Percentiles rank a stretch among this genome's conserved stretches.
These are phyloP conservation scores for Andrena bucephala DNA, from an alignment of 2,888 invertebrate species.

Conservation along the genomic window DNA sequence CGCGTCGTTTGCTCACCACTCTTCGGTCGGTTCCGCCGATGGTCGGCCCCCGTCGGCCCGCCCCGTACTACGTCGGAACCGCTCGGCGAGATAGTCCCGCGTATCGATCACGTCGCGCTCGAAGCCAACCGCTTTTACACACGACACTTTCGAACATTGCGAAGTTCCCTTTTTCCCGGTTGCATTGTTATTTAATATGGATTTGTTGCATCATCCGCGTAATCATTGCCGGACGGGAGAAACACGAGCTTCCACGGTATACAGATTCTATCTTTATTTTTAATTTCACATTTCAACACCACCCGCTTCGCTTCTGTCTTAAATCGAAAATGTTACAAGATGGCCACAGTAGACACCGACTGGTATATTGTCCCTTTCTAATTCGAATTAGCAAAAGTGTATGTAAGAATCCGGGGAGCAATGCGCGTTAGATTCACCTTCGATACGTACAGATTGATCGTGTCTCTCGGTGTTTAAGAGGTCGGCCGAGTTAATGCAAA, in stretches of 20 bases:
- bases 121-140: slow-evolving; percentile 69
- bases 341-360: slow-evolving; percentile 14
- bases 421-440: slow-evolving; percentile 14
- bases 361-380: background rate
- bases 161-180: slow-evolving; percentile 5
- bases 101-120: slow-evolving; percentile 70
- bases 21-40: slow-evolving; percentile 49
- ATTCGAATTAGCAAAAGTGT: background rate
- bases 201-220: background rate
- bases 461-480: slow-evolving; percentile 57
- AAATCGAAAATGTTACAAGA: slow-evolving; percentile 25
- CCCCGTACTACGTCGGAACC: slow-evolving; percentile 49
- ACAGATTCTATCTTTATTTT: background rate
- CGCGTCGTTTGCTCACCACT: slow-evolving; percentile 69
- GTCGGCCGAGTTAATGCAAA: slow-evolving; percentile 64
- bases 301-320: background rate
- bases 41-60: slow-evolving; percentile 48
- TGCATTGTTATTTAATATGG: slow-evolving; percentile 20
- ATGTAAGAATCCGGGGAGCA: background rate
- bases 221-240: background rate
- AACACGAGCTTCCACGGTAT: slow-evolving; percentile 4
- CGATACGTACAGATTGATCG: slow-evolving; percentile 61
- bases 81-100: slow-evolving; percentile 44
- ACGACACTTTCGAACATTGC: slow-evolving; percentile 51
- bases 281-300: background rate